Evolutionary conservation across 2,888 invertebrate genomes (phyloP), one percentile per base, ranked within the genome.

Genomic region (Aphrophora alni): DNA sequence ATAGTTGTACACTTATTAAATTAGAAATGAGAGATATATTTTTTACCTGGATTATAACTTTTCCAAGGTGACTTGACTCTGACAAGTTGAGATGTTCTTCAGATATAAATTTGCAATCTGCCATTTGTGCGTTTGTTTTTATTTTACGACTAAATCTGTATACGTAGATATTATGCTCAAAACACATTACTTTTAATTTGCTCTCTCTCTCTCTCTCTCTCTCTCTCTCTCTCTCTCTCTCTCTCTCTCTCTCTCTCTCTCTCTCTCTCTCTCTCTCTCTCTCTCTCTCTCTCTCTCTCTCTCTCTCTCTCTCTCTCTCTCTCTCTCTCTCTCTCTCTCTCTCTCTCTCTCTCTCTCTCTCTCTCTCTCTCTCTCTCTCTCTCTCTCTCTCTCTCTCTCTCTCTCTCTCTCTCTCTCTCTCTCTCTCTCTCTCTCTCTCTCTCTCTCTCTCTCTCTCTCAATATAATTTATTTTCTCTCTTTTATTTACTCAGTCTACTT

Each of bases 171-270:
- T n/a, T n/a, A n/a, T n/a, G n/a, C n/a, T n/a, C n/a, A n/a, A n/a
- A n/a, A n/a, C n/a, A n/a, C n/a, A n/a, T n/a, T n/a, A n/a, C n/a
- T n/a, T n/a, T n/a, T n/a, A n/a, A n/a, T n/a, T n/a, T n/a, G n/a
- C n/a, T 68, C 68, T 68, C 68, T 68, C 68, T 68, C 68, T 68
- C 68, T 68, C 68, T 68, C 68, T 68, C 68, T 68, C 68, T 68
- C 68, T 68, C 68, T 68, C 68, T 68, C 68, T 68, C 68, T 68
- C 68, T 68, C 68, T 68, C 68, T 68, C 68, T 68, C 68, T 68
- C 68, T 68, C 68, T 68, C 68, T 68, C 68, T 68, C 68, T 68
- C 68, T 68, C 68, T 68, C 68, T 68, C 68, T 68, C 68, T 68
- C 68, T 68, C 68, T 68, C 68, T 68, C 68, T 68, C 68, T 68